Conservation (phyloP, 1,140 invertebrate species). For the Vanessa atalanta region DNA sequence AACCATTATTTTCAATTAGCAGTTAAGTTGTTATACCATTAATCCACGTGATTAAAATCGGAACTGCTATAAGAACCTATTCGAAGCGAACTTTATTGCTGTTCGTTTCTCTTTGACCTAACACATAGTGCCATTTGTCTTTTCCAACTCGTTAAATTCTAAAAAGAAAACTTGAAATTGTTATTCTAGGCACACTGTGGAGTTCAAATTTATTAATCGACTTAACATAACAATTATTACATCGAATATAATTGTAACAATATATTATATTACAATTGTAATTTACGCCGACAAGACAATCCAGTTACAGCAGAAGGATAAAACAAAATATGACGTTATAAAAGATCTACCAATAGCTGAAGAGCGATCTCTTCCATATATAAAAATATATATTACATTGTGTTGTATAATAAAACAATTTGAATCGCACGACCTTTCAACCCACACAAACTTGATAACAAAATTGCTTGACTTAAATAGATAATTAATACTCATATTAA, state of each 20-base stretch:
- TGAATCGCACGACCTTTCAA: background rate
- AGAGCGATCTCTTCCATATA: too few species aligned
- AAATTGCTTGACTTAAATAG: background rate
- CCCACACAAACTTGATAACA: background rate
- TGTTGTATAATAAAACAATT: background rate
- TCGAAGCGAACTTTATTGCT: constrained; percentile 1
- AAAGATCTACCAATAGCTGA: too few species aligned
- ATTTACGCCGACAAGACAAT: too few species aligned
- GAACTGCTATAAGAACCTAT: background rate
- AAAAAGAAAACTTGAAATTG: constrained; percentile 1
- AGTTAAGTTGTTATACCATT: background rate
- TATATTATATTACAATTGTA: too few species aligned
- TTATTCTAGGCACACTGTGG: background rate
- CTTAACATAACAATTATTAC: too few species aligned
- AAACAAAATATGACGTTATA: too few species aligned
- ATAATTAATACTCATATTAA: background rate
- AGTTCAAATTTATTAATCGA: too few species aligned
- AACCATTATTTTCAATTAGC: background rate
- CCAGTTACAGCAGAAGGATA: too few species aligned
- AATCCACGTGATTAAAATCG: background rate
- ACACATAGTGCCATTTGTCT: constrained; percentile 10
- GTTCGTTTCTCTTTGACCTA: constrained; percentile 8
- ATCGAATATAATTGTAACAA: too few species aligned
- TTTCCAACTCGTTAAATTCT: constrained; percentile 3
- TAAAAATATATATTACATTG: too few species aligned